Evolutionary conservation across 2,113 vertebrate genomes (phyloP).

Genomic region (Apteryx owenii): DNA sequence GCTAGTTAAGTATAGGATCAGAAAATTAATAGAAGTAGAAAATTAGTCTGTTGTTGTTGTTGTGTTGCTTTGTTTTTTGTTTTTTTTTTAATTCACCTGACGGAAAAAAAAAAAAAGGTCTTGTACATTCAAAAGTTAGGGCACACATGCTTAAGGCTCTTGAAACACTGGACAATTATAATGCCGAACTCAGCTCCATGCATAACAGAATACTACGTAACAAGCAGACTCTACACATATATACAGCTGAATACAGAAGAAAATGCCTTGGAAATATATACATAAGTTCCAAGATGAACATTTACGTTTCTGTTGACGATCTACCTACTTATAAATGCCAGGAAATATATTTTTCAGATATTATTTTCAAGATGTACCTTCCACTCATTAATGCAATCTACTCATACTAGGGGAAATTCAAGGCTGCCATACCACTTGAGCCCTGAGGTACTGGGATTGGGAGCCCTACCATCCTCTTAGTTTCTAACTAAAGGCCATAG

Average conservation of each 20-base stretch:
- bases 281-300: constrained; percentile 68
- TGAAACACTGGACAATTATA: constrained; percentile 75
- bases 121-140: constrained; percentile 79
- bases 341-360: constrained; percentile 11
- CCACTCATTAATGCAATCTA: constrained; percentile 30
- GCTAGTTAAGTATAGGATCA: constrained; percentile 7
- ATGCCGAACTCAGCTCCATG: constrained; percentile 74
- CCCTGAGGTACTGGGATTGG: constrained; percentile 12
- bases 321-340: constrained; percentile 66
- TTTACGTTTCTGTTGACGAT: constrained; percentile 73
- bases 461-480: constrained; percentile 15
- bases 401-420: constrained; percentile 37
- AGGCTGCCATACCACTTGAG: constrained; percentile 8
- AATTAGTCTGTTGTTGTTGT: constrained; percentile 44
- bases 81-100: constrained; percentile 51
- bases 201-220: constrained; percentile 74
- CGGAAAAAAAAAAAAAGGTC: not conserved
- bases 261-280: constrained; percentile 78
- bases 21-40: constrained; percentile 69
- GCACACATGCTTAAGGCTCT: constrained; percentile 81
- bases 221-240: constrained; percentile 76
- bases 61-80: not conserved
- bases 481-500: constrained; percentile 17
- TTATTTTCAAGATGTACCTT: constrained; percentile 34
- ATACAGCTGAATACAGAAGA: constrained; percentile 70